A percentile compares a stretch with the other conserved stretches of the same genome.
phyloP scores from a whole-genome alignment of 1,140 invertebrate genomes.

The Drosophila takahashii region DNA sequence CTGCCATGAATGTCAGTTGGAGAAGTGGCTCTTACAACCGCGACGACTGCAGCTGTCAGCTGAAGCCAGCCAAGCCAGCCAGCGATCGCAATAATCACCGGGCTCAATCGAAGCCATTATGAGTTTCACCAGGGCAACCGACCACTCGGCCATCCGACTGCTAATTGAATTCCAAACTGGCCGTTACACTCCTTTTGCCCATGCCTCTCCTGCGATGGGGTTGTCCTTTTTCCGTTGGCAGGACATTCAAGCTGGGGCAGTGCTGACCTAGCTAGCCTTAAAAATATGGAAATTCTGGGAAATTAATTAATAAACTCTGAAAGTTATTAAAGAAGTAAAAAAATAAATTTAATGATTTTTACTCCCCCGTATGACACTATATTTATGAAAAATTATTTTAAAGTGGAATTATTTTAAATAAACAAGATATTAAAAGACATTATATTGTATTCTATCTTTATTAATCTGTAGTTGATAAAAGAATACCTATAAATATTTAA shows the following conservation, averaged over 20 bases:
- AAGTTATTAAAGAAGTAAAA: too few species aligned
- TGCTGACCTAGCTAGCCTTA: neutral
- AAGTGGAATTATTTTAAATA: too few species aligned
- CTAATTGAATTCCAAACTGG: conserved; percentile 69
- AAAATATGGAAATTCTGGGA: too few species aligned
- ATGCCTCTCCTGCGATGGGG: neutral
- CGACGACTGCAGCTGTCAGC: conserved; percentile 52
- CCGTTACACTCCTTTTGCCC: conserved; percentile 18
- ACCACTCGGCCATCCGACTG: conserved; percentile 2
- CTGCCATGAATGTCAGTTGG: conserved; percentile 43
- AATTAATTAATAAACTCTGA: too few species aligned
- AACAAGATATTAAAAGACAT: too few species aligned
- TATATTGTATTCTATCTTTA: too few species aligned
- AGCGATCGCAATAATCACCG: conserved; percentile 64
- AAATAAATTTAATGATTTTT: too few species aligned
- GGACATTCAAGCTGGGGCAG: neutral
- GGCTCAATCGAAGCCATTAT: conserved; percentile 44
- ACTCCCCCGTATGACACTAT: too few species aligned
- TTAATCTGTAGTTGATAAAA: too few species aligned
- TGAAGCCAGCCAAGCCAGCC: conserved; percentile 34
- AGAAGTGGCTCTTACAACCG: conserved; percentile 4
- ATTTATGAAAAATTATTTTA: too few species aligned
- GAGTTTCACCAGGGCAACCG: conserved; percentile 19
- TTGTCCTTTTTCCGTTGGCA: conserved; percentile 9
- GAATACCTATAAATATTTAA: too few species aligned